A percentile compares a stretch with the other conserved stretches of the same genome.
Evolutionary conservation across 2,113 vertebrate genomes (phyloP).

Genomic region (Canis aureus): DNA sequence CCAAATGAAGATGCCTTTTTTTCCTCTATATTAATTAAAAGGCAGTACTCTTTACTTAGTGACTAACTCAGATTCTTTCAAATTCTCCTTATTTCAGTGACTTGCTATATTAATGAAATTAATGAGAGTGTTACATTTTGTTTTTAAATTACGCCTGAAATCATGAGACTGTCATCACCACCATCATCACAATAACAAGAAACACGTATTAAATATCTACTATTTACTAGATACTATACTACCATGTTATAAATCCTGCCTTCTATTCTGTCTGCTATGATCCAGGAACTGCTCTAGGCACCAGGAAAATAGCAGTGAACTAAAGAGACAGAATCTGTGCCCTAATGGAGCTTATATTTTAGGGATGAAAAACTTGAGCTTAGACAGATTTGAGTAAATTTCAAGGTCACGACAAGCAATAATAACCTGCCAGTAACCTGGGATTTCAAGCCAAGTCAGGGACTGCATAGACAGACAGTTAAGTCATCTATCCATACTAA

Average conservation of each 20-base stretch:
- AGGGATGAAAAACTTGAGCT: neutral
- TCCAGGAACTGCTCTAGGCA: neutral
- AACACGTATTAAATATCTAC: neutral
- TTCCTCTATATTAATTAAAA: neutral
- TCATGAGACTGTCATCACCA: neutral
- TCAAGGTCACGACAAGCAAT: neutral
- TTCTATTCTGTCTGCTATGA: neutral
- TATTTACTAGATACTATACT: neutral
- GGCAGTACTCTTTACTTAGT: neutral
- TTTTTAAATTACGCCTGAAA: constrained; percentile 18
- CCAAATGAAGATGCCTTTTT: neutral
- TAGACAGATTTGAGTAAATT: neutral
- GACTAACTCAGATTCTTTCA: neutral
- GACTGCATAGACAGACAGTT: neutral
- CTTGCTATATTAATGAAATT: neutral
- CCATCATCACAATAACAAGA: neutral
- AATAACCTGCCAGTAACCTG: neutral
- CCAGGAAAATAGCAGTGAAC: neutral
- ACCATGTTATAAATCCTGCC: neutral
- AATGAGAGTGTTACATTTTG: neutral
- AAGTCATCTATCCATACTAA: neutral
- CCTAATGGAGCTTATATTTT: neutral
- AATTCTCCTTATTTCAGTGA: neutral
- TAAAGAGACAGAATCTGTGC: neutral
- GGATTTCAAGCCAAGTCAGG: neutral